Percentiles rank a stretch among this genome's conserved stretches.
Evolutionary conservation across 2,113 vertebrate genomes (phyloP).

Genomic region (Mixornis gularis): DNA sequence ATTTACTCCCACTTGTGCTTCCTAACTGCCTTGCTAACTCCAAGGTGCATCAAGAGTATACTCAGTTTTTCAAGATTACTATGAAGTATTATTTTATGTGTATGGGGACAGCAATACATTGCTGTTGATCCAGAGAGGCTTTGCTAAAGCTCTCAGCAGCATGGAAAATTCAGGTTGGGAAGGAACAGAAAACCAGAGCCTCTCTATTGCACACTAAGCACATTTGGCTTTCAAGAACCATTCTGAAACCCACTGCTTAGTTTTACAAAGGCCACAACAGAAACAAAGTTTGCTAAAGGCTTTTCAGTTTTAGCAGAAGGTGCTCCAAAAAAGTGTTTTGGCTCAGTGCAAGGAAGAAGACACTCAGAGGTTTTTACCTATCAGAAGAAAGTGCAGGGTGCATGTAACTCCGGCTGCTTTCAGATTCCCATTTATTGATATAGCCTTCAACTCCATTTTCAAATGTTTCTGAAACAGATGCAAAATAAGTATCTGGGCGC

Average conservation of each 20-base stretch:
- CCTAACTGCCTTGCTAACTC: neutral
- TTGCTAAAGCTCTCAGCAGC: neutral
- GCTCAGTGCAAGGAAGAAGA: neutral
- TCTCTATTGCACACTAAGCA: neutral
- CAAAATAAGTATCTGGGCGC: slow-evolving; percentile 86
- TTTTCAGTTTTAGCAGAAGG: neutral
- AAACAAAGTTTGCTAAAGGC: neutral
- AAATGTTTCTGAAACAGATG: slow-evolving; percentile 91
- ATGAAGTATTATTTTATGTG: neutral
- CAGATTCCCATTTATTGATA: slow-evolving; percentile 57
- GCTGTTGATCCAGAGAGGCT: neutral
- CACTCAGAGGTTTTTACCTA: slow-evolving; percentile 63
- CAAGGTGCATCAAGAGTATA: neutral
- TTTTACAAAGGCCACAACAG: neutral
- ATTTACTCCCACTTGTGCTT: neutral
- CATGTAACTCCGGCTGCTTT: neutral
- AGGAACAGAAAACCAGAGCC: neutral
- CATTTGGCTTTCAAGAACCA: neutral
- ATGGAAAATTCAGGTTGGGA: neutral
- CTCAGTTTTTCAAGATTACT: neutral
- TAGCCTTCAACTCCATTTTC: slow-evolving; percentile 77
- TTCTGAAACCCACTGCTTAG: neutral
- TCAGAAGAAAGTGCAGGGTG: slow-evolving; percentile 61
- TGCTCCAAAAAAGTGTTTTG: neutral
- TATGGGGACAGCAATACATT: neutral